Conservation (phyloP, 2,113 vertebrate species). For the Australoheros scitulus region DNA sequence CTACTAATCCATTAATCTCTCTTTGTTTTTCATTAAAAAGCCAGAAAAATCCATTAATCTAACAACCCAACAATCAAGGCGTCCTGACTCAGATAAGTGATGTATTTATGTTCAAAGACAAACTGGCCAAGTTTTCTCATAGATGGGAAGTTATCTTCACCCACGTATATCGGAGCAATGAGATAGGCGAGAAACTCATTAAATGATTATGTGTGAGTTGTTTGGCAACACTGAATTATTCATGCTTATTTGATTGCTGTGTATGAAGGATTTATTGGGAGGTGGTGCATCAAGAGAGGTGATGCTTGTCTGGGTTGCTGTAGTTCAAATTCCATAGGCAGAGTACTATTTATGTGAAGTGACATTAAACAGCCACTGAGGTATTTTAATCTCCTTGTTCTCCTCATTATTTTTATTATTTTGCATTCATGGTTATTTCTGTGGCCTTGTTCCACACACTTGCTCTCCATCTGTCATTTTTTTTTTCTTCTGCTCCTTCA, state of each 20-base stretch:
- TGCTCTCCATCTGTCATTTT: background rate
- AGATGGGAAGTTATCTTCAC: constrained; percentile 36
- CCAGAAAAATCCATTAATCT: constrained; percentile 23
- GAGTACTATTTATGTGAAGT: background rate
- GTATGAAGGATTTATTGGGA: constrained; percentile 59
- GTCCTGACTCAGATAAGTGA: constrained; percentile 23
- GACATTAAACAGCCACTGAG: constrained; percentile 19
- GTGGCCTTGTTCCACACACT: background rate
- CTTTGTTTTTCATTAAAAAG: constrained; percentile 50
- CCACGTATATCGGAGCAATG: constrained; percentile 35
- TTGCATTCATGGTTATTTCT: background rate
- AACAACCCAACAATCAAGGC: background rate
- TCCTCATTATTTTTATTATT: constrained; percentile 8
- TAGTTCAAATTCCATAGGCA: constrained; percentile 53
- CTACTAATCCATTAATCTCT: constrained; percentile 56
- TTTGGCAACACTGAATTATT: constrained; percentile 72
- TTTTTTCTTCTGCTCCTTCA: background rate
- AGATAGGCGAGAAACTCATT: constrained; percentile 63
- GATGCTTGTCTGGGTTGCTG: constrained; percentile 46
- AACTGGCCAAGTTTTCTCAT: constrained; percentile 33
- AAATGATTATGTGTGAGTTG: constrained; percentile 71
- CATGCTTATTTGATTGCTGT: constrained; percentile 65
- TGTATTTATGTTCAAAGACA: constrained; percentile 43
- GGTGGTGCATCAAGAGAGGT: constrained; percentile 50
- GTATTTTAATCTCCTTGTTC: constrained; percentile 14